These are phyloP conservation scores for Melipona quadrifasciata DNA, from an alignment of 1,140 invertebrate genomes.

Conservation along the genomic window DNA sequence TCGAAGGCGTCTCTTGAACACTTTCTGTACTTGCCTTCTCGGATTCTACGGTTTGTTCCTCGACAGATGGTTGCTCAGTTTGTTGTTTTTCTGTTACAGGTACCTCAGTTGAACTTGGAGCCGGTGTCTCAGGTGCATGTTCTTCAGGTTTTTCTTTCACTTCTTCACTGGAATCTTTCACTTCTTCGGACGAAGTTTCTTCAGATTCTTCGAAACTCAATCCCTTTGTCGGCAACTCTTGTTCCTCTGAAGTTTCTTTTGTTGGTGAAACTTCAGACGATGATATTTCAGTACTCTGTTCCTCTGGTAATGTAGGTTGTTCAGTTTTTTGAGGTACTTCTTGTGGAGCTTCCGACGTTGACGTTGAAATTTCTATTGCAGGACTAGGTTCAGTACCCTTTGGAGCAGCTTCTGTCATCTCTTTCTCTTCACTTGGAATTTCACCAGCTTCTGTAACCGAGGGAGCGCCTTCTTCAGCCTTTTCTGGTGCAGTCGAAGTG, in stretches of 20 bases:
- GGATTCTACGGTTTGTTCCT: slow-evolving; percentile 20
- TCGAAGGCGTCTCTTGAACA: slow-evolving; percentile 30
- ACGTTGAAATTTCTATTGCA: slow-evolving; percentile 22
- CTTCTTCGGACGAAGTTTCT: slow-evolving; percentile 62
- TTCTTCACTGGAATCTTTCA: slow-evolving; percentile 48
- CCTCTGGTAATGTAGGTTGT: slow-evolving; percentile 27
- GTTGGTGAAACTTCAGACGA: slow-evolving; percentile 14
- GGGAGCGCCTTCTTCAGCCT: slow-evolving; percentile 21
- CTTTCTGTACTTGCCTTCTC: slow-evolving; percentile 11
- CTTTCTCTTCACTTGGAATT: background rate
- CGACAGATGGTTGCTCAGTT: background rate
- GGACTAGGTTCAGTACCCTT: slow-evolving; percentile 23
- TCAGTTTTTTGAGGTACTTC: slow-evolving; percentile 34
- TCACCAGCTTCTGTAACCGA: slow-evolving; percentile 12
- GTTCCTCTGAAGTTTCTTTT: slow-evolving; percentile 35
- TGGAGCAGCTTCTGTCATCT: slow-evolving; percentile 7
- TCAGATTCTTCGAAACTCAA: slow-evolving; percentile 52
- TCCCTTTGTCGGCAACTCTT: slow-evolving; percentile 60
- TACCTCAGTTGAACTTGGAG: background rate
- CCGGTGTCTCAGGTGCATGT: background rate
- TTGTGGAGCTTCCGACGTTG: background rate
- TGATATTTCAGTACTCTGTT: slow-evolving; percentile 10
- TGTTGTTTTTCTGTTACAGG: slow-evolving; percentile 2
- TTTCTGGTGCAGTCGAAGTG: background rate
- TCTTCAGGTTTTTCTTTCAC: slow-evolving; percentile 27